These are phyloP conservation scores for Brachypalpus laphriformis DNA, from an alignment of 2,888 invertebrate species.

Conservation along the genomic window DNA sequence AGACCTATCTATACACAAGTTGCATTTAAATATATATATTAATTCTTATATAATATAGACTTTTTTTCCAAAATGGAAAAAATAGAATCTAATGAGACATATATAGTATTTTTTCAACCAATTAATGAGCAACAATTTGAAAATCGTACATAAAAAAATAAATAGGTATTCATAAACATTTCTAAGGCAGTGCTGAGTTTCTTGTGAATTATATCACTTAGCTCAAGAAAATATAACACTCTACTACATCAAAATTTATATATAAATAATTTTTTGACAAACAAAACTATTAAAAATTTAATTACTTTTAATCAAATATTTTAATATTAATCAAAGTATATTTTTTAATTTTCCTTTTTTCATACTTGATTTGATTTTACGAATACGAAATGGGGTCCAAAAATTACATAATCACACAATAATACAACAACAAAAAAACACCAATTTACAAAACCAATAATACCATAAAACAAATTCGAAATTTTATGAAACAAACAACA, in stretches of 20 bases:
- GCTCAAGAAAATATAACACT: constrained; percentile 9
- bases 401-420: constrained; percentile 78
- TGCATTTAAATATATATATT: constrained; percentile 34
- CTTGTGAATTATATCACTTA: constrained; percentile 12
- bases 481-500: constrained; percentile 38
- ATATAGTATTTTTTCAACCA: constrained; percentile 14
- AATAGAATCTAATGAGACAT: constrained; percentile 38
- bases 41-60: constrained; percentile 49
- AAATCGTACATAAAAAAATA: constrained; percentile 46
- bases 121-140: constrained; percentile 32
- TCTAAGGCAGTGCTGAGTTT: constrained; percentile 45
- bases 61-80: constrained; percentile 18
- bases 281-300: constrained; percentile 26
- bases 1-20: constrained; percentile 32
- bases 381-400: constrained; percentile 77
- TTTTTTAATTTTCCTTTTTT: constrained; percentile 82
- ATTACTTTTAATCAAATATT: constrained; percentile 57
- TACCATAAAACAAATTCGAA: constrained; percentile 50
- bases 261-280: constrained; percentile 11
- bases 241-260: constrained; percentile 46
- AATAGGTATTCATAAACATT: constrained; percentile 61
- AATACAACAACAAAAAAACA: constrained; percentile 74
- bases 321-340: constrained; percentile 80
- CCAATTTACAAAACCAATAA: constrained; percentile 74
- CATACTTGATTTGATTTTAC: constrained; percentile 82